Base-by-base conservation (phyloP, 2,797 vertebrate genomes). In the Alcedo atthis region DNA sequence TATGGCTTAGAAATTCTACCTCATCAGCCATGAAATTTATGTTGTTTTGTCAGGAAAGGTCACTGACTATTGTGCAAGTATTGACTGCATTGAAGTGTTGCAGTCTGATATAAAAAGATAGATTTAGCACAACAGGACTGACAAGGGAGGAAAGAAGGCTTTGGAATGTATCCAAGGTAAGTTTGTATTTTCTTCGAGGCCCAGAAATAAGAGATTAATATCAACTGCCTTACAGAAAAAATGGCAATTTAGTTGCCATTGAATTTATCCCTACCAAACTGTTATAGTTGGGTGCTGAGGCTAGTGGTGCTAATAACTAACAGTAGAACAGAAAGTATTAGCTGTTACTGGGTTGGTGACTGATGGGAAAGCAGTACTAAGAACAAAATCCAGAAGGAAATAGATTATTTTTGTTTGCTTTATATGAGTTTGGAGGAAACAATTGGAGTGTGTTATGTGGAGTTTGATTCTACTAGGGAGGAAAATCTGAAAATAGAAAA, bases 331-430 rank as follows among this genome's bases (percentile, higher is more conserved):
- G 64, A 79, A 70, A n/a, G 12, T 10, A 42, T 25, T 15, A 51
- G 10, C 8, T 26, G 28, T 8, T 42, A 28, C 6, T 37, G 28
- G 6, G 1, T 83, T 54, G 35, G 18, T 55, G 46, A 55, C 8
- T 62, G 14, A 8, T 35, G 49, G 19, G 54, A 68, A 68, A 81
- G 10, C 46, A 58, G 4, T 40, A 40, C 9, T 53, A 73, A 76
- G 15, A 15, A 55, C 15, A 83, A 86, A 90, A 53, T 3, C 1
- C 13, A 35, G 22, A 79, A 58, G 4, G 4, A 89, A 83, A 74
- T 0, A 2, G 0, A 12, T 0, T 4, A 17, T 75, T 54, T 25
- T 13, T 1, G 45, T 83, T 37, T 45, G 2, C 0, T 28, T 66
- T 76, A 74, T 61, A 42, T 66, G 22, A 55, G 40, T 14, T 5